Evolutionary conservation across 2,113 vertebrate genomes (phyloP), one percentile per base, ranked within the genome.

Genomic region (Clarias batrachus): DNA sequence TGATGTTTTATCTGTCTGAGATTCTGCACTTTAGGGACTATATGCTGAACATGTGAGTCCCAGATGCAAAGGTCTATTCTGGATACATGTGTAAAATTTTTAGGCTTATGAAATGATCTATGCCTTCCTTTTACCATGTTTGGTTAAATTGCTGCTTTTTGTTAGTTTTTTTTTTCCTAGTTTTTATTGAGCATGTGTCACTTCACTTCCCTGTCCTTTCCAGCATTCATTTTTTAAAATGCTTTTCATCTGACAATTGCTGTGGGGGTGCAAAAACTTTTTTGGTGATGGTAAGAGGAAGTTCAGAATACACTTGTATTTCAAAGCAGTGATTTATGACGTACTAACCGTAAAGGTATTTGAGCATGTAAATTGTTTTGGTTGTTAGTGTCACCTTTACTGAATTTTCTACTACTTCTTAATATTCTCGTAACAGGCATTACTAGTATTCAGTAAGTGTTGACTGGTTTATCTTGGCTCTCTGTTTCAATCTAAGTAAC

Each of bases 1-100:
- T 66, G 54, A 19, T 66, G 33, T 71, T 81, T 17, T 48, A 86
- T 81, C 78, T 52, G 70, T 73, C 41, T 82, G 57, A 77, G 57
- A 87, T 77, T 48, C 27, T 56, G 86, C 86, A 87, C 85, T 82
- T 86, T 71, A 86, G 52, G 48, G 77, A 33, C 59, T 82, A 60
- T 25, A 23, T 2, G 25, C 27, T 73, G 66, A 86, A 62, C 57
- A 70, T 63, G 25, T 6, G 25, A 77, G 73, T 78, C 59, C 66
- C 70, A 65, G 80, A 63, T 83, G 59, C 70, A 87, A 52, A 63
- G 57, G 56, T 73, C 52, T 48, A 23, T 63, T 74, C 37, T 16
- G 33, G 78, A 48, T 33, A 74, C 3, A 57, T 27, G 52, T 27
- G 65, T 71, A 52, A 41, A n/a, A 54, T 23, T 85, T 85, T 37